phyloP scores from a whole-genome alignment of 2,113 vertebrate species.

The Amia ocellicauda region DNA sequence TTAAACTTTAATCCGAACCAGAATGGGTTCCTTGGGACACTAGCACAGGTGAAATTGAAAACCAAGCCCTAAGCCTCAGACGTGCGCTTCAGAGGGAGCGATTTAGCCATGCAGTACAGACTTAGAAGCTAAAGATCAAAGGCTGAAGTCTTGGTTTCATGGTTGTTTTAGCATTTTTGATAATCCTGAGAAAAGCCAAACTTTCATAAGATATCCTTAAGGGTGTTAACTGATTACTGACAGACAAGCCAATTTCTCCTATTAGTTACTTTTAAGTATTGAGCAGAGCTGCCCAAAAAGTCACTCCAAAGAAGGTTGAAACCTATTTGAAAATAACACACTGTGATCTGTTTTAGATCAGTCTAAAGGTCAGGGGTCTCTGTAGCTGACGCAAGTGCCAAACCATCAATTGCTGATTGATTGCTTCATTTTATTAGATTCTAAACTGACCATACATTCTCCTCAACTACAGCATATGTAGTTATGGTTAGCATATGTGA shows the following conservation, averaged over 20 bases:
- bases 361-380: too few relatives aligned
- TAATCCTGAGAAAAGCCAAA: neutral
- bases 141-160: neutral
- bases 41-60: conserved; percentile 61
- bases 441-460: too few relatives aligned
- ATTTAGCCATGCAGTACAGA: conserved; percentile 45
- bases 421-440: too few relatives aligned
- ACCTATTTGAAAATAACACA: too few relatives aligned
- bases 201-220: neutral
- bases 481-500: too few relatives aligned
- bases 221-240: neutral
- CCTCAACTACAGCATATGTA: too few relatives aligned
- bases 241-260: neutral
- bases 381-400: too few relatives aligned
- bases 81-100: conserved; percentile 49
- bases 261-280: neutral
- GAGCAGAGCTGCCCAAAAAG: neutral
- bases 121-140: conserved; percentile 1
- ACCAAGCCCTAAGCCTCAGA: conserved; percentile 24
- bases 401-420: too few relatives aligned
- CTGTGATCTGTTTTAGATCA: too few relatives aligned
- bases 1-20: conserved; percentile 65
- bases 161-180: conserved; percentile 1
- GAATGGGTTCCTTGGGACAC: conserved; percentile 50
- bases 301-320: too few relatives aligned